Evolutionary conservation across 2,797 vertebrate species (phyloP).

Genomic region (Cryptoprocta ferox): DNA sequence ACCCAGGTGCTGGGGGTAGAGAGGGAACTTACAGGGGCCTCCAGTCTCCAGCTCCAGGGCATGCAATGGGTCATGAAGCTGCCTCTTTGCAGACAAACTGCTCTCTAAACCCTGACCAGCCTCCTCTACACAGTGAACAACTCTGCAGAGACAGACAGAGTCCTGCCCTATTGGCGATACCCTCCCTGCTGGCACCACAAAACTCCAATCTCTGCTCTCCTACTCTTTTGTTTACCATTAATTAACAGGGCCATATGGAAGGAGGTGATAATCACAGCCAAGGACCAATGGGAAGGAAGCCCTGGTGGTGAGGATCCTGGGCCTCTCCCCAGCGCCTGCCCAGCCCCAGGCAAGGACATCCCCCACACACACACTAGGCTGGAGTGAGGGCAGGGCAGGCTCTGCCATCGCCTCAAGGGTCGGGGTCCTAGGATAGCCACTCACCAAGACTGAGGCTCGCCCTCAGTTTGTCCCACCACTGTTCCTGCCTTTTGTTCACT

Average conservation of each 20-base stretch:
- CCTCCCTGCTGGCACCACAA: slow-evolving; percentile 76
- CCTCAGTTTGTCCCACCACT: background rate
- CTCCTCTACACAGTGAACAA: slow-evolving; percentile 69
- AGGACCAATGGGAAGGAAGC: slow-evolving; percentile 75
- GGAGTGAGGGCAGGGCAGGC: background rate
- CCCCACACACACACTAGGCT: background rate
- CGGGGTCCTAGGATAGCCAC: too few species aligned
- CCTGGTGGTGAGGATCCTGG: slow-evolving; percentile 42
- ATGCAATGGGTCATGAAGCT: background rate
- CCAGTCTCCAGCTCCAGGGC: background rate
- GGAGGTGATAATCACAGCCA: slow-evolving; percentile 86
- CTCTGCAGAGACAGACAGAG: slow-evolving; percentile 68
- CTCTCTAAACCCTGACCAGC: background rate
- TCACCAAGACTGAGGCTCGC: background rate
- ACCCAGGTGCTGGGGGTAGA: background rate
- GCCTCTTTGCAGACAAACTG: background rate
- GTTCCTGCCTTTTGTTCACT: slow-evolving; percentile 45
- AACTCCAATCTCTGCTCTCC: slow-evolving; percentile 86
- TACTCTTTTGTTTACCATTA: slow-evolving; percentile 90
- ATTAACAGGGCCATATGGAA: slow-evolving; percentile 91
- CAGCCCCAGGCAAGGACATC: background rate
- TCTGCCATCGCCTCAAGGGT: background rate
- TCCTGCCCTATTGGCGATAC: slow-evolving; percentile 81
- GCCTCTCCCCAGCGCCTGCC: background rate
- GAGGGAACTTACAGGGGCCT: background rate